A percentile compares a stretch with the other conserved stretches of the same genome.
phyloP scores from a whole-genome alignment of 64 coral and sea anemone genomes.

The Actinia tenebrosa region DNA sequence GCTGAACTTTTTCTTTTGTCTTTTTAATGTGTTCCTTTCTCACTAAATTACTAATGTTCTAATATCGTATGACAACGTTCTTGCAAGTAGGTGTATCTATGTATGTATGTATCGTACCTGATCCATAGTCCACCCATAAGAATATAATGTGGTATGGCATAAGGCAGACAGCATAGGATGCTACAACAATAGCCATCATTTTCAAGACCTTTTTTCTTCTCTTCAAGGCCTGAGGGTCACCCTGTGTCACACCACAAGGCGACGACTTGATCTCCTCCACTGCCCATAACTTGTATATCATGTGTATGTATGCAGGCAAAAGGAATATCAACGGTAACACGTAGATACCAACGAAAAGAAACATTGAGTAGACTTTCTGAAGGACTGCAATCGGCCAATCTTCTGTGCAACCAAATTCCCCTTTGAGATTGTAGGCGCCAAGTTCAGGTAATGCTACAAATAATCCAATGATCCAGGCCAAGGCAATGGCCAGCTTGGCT shows the following conservation, averaged over 20 bases:
- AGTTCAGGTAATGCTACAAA: constrained; percentile 75
- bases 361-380: constrained; percentile 63
- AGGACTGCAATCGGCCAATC: constrained; percentile 31
- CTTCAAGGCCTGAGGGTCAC: constrained; percentile 60
- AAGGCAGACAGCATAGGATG: constrained; percentile 73
- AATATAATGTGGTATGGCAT: constrained; percentile 73
- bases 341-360: constrained; percentile 66
- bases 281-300: constrained; percentile 78
- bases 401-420: constrained; percentile 56
- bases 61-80: too few species aligned
- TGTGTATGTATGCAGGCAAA: constrained; percentile 71
- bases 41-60: too few species aligned
- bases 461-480: constrained; percentile 72
- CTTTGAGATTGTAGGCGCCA: constrained; percentile 49
- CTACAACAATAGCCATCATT: constrained; percentile 89
- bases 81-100: not conserved
- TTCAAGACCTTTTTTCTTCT: constrained; percentile 86
- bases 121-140: constrained; percentile 62
- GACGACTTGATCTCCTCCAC: constrained; percentile 31
- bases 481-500: constrained; percentile 63
- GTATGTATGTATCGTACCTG: not conserved
- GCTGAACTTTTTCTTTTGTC: too few species aligned
- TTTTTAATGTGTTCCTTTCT: too few species aligned
- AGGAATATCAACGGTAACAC: constrained; percentile 75
- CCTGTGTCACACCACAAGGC: constrained; percentile 48